These are phyloP conservation scores for Pyrrhia umbra DNA, from an alignment of 2,888 invertebrate genomes.

Conservation along the genomic window DNA sequence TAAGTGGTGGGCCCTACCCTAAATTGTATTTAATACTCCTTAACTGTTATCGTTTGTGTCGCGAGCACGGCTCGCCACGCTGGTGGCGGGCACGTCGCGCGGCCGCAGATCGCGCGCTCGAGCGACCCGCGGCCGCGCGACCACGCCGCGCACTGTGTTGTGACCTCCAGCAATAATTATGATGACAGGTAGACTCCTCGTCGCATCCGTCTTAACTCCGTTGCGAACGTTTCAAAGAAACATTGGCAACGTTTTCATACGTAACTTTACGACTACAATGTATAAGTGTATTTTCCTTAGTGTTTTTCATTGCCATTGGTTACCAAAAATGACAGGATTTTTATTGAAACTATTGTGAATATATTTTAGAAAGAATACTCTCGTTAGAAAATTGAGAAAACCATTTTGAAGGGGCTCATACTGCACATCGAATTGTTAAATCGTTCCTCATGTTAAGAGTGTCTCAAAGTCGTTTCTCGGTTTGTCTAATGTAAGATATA, in stretches of 20 bases:
- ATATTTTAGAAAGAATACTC: slow-evolving; percentile 86
- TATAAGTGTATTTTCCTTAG: slow-evolving; percentile 83
- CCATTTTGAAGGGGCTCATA: slow-evolving; percentile 81
- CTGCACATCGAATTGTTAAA: slow-evolving; percentile 89
- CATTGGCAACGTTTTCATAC: slow-evolving; percentile 78
- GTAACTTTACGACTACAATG: slow-evolving; percentile 83
- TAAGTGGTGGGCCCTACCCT: slow-evolving; percentile 71
- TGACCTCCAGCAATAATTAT: slow-evolving; percentile 86
- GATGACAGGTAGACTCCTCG: slow-evolving; percentile 69
- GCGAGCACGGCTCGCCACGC: slow-evolving; percentile 60
- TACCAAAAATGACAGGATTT: slow-evolving; percentile 90
- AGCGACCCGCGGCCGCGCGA: slow-evolving; percentile 51
- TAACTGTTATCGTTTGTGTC: slow-evolving; percentile 67
- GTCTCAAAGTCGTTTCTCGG: slow-evolving; percentile 83
- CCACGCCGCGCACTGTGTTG: slow-evolving; percentile 67
- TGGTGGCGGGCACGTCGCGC: slow-evolving; percentile 10
- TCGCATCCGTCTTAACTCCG: slow-evolving; percentile 78
- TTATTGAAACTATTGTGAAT: slow-evolving; percentile 88
- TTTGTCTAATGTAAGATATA: slow-evolving; percentile 87
- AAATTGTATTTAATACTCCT: slow-evolving; percentile 69
- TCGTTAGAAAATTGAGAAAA: slow-evolving; percentile 82
- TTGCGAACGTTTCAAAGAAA: slow-evolving; percentile 82
- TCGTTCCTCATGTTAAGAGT: slow-evolving; percentile 84
- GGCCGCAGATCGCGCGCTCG: slow-evolving; percentile 29
- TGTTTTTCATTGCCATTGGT: slow-evolving; percentile 89